Evolutionary conservation across 2,888 invertebrate genomes (phyloP), one percentile per base, ranked within the genome.

Genomic region (Thereva nobilitata): DNA sequence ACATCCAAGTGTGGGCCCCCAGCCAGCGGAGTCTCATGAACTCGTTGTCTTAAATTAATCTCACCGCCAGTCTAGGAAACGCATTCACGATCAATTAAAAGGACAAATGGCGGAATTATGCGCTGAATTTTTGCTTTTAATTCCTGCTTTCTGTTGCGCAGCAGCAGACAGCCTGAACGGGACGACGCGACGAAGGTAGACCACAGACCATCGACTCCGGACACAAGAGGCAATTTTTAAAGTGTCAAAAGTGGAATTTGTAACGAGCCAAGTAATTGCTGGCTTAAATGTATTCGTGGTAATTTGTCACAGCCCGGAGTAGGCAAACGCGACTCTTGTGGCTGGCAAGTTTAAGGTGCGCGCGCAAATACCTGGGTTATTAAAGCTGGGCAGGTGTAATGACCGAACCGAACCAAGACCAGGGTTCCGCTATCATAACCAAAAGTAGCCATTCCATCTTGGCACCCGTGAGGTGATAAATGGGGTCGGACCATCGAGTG

Each of bases 171-270:
- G 49, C 12, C 45, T 12, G 12, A 10, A 10, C 37, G 38, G 47
- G 38, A 37, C 38, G 10, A 23, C 6, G 38, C 37, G 42, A 38
- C 23, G 38, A 23, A 23, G 23, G 45, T 45, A 35, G 12, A 57
- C 38, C 10, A 49, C 47, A 37, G 59, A 23, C 47, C 23, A 35
- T 6, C 44, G 44, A 44, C 42, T 56, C 44, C 44, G 47, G 47
- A 47, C 47, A 61, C 41, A 61, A 64, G 53, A 49, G 52, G 64
- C 64, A 42, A 64, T 64, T 64, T 64, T 64, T 64, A 53, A 64
- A 64, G 64, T 64, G 64, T 64, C 64, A 64, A 53, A 64, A 64
- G 45, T 44, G 44, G 64, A 64, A 64, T 64, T 64, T 64, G 64
- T 64, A 64, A 53, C 53, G 50, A 64, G 53, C 52, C 50, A 37